A percentile compares a stretch with the other conserved stretches of the same genome.
Evolutionary conservation across 2,888 invertebrate species (phyloP).

Genomic region (Phengaris arion): DNA sequence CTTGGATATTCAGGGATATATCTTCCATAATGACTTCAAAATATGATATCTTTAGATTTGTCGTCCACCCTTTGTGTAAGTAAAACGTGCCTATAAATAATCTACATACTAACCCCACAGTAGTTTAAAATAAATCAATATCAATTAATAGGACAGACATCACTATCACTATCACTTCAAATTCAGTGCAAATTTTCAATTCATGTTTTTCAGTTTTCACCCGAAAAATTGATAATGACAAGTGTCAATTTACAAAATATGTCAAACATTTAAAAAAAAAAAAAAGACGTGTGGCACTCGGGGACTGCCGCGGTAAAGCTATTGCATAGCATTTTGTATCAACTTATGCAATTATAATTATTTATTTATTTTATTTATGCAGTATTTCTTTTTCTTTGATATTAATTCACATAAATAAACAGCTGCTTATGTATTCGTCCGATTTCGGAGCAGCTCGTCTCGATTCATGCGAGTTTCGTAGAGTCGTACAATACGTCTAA

Average conservation of each 20-base stretch:
- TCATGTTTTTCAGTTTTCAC: neutral
- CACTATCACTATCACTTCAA: neutral
- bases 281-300: no score
- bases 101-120: neutral
- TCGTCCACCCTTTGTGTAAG: neutral
- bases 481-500: no score
- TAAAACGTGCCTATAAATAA: neutral
- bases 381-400: no score
- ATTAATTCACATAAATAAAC: no score
- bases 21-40: constrained; percentile 44
- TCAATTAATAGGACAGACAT: neutral
- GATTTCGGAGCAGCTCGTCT: no score
- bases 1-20: constrained; percentile 53
- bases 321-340: no score
- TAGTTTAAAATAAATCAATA: constrained; percentile 18
- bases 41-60: neutral
- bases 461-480: no score
- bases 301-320: no score
- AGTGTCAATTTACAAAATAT: neutral
- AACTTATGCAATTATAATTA: no score
- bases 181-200: constrained; percentile 5
- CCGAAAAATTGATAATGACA: neutral
- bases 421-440: no score
- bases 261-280: no score
- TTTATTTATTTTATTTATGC: no score